Conservation (phyloP, 2,797 vertebrate species). For the Centropyge bicolor region DNA sequence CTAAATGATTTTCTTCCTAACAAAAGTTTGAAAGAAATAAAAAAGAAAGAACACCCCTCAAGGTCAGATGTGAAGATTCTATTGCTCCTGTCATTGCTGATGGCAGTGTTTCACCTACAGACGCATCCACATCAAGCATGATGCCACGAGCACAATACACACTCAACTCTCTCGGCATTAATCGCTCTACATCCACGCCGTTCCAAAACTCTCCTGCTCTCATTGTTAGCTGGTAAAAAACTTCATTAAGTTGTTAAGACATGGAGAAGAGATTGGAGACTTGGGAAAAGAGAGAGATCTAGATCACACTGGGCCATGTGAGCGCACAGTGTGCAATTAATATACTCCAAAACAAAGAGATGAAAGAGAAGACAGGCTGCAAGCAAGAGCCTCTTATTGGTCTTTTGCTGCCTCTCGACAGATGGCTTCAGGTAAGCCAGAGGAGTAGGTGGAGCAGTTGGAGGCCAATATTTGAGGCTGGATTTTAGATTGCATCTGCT, state of each 20-base stretch:
- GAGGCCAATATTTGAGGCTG: conserved; percentile 43
- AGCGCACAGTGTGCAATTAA: conserved; percentile 31
- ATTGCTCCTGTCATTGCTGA: conserved; percentile 18
- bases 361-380: conserved; percentile 39
- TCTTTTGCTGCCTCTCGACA: conserved; percentile 49
- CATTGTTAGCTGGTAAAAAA: conserved; percentile 1
- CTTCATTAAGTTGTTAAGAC: conserved; percentile 23
- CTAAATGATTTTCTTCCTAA: background rate
- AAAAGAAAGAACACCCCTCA: background rate
- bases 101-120: conserved; percentile 28
- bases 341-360: conserved; percentile 52
- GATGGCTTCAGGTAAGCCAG: conserved; percentile 56
- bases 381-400: conserved; percentile 25
- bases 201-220: background rate
- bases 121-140: conserved; percentile 5
- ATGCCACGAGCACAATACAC: conserved; percentile 1
- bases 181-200: background rate
- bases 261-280: conserved; percentile 14
- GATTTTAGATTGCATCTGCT: conserved; percentile 49
- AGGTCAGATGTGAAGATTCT: conserved; percentile 32
- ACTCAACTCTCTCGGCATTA: background rate
- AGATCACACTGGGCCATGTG: conserved; percentile 2
- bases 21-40: background rate
- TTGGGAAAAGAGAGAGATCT: conserved; percentile 24
- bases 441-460: conserved; percentile 53